Conservation (phyloP, 37 sponge, comb jelly and placozoan genomes). For the Aphrocallistes beatrix region DNA sequence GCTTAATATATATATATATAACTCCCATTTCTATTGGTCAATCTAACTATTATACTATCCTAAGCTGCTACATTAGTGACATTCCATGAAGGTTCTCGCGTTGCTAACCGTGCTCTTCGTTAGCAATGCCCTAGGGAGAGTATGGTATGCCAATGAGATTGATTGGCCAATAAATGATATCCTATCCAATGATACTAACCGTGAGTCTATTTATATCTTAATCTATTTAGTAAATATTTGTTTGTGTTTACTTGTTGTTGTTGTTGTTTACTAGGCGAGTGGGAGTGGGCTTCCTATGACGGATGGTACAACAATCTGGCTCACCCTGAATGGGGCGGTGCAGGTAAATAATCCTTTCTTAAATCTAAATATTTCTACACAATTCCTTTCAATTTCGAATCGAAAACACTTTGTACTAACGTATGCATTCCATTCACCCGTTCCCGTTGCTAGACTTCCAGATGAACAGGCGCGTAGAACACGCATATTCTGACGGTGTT, state of each 20-base stretch:
- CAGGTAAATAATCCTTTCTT: slow-evolving; percentile 32
- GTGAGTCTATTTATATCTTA: neutral
- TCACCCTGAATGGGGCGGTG: slow-evolving; percentile 81
- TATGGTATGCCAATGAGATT: neutral
- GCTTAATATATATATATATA: too few species aligned
- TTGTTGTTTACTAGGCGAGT: slow-evolving; percentile 23
- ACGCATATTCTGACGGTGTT: slow-evolving; percentile 63
- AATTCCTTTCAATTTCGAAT: too few species aligned
- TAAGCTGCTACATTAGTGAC: neutral
- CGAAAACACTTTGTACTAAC: too few species aligned
- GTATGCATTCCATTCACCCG: too few species aligned
- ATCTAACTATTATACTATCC: neutral
- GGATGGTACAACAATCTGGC: slow-evolving; percentile 96
- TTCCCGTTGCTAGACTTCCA: too few species aligned
- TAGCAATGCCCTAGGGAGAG: neutral
- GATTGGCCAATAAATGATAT: neutral
- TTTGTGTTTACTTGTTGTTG: neutral
- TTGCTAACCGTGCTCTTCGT: neutral
- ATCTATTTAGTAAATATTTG: neutral
- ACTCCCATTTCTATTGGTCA: neutral
- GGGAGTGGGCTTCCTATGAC: slow-evolving; percentile 70
- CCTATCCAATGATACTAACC: neutral
- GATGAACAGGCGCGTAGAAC: slow-evolving; percentile 23
- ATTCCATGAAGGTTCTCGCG: neutral
- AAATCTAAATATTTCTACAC: neutral